phyloP scores from a whole-genome alignment of 2,797 vertebrate species.

The Syndactyla subalaris region DNA sequence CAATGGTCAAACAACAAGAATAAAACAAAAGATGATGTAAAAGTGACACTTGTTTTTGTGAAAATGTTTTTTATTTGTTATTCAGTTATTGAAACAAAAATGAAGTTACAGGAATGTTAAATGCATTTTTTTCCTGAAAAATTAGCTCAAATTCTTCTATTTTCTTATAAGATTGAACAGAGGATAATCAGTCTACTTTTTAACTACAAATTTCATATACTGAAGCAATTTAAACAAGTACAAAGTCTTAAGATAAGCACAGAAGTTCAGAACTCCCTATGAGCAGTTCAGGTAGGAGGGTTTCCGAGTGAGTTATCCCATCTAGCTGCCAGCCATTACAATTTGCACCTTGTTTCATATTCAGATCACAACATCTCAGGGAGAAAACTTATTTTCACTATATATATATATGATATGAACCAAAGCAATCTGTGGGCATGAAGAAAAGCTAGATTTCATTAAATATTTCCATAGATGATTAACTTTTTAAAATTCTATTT shows the following conservation, averaged over 20 bases:
- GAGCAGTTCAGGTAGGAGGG: not conserved
- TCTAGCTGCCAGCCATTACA: not conserved
- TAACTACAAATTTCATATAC: not conserved
- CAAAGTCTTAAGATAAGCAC: not conserved
- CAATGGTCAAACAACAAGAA: not conserved
- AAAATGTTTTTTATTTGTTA: not conserved
- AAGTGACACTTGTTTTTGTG: not conserved
- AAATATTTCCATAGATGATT: not conserved
- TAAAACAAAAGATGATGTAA: not conserved
- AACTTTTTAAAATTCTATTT: not conserved
- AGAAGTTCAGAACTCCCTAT: not conserved
- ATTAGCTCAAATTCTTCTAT: not conserved
- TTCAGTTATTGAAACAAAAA: not conserved
- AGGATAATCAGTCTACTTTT: not conserved
- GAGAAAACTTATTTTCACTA: not conserved
- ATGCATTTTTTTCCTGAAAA: not conserved
- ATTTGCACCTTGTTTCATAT: not conserved
- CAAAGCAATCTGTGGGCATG: not conserved
- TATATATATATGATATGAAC: not conserved
- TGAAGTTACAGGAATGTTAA: not conserved
- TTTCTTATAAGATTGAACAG: not conserved
- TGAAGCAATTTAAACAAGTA: not conserved
- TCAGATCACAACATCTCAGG: not conserved
- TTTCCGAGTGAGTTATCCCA: not conserved
- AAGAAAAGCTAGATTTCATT: not conserved